Base-by-base conservation (phyloP, 2,888 invertebrate genomes). In the Carterocephalus palaemon region DNA sequence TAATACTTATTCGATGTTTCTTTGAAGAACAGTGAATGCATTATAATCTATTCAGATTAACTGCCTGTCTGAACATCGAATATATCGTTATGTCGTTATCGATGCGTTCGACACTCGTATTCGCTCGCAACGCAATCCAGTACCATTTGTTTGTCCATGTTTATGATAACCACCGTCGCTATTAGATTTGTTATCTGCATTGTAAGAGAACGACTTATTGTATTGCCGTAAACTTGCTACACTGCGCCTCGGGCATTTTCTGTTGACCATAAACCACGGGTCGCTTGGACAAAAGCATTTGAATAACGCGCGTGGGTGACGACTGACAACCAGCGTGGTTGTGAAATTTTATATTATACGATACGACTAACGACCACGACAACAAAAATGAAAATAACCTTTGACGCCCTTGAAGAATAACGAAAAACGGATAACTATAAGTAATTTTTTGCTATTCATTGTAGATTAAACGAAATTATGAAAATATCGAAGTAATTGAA, bases 261-360 rank as follows among this genome's bases (percentile, higher is more conserved):
- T 45, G 43, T 45, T 37, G 58, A 59, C 67, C 69, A 72, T 77
- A 78, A 73, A 76, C 67, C 67, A 75, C 67, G 51, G 43, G 23
- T 23, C 26, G 38, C 26, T 9, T 28, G 43, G 60, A 77, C 76
- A 75, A 79, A 65, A 48, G 73, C 69, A 69, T 81, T 77, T 77
- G 78, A 74, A 76, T 73, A 73, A 64, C 60, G 64, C 62, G 71
- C 74, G 82, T 82, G 80, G 82, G 81, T 57, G 65, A 73, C 53
- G 56, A 67, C 62, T 70, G 76, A 74, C 76, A 60, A 57, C 23
- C 22, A 6, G 29, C 17, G 29, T 36, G 17, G 23, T 28, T 28
- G 45, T 54, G 58, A 70, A 23, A 29, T 46, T 48, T 49, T 37
- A 34, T 37, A 46, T 41, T 37, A 39, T 23, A 23, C 45, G 49